A percentile compares a stretch with the other conserved stretches of the same genome.
Evolutionary conservation across 2,797 vertebrate genomes (phyloP).

Genomic region (Lutjanus campechanus): DNA sequence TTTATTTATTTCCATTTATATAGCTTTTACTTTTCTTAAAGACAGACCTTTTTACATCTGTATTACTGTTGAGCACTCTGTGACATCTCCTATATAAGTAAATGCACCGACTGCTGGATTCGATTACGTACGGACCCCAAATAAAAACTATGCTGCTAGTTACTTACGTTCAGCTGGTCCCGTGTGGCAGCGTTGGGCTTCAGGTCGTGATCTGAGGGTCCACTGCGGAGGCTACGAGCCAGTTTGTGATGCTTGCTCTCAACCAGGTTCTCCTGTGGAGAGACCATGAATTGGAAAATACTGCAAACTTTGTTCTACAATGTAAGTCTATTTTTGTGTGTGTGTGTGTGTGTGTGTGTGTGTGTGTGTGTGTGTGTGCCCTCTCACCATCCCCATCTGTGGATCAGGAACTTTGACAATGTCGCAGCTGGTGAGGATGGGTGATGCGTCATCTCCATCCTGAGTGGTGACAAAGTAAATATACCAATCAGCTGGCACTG

Average conservation of each 20-base stretch:
- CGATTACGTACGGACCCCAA: background rate
- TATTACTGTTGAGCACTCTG: background rate
- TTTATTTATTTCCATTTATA: no score
- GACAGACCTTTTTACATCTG: no score
- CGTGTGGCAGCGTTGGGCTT: slow-evolving; percentile 97
- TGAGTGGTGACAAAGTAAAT: slow-evolving; percentile 61
- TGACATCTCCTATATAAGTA: background rate
- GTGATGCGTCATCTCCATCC: slow-evolving; percentile 94
- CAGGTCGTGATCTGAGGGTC: slow-evolving; percentile 97
- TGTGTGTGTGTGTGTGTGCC: background rate
- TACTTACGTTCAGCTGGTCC: slow-evolving; percentile 96
- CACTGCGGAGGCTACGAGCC: slow-evolving; percentile 96
- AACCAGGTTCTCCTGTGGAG: slow-evolving; percentile 93
- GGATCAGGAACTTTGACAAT: slow-evolving; percentile 99
- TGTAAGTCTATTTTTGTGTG: background rate
- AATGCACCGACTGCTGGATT: background rate
- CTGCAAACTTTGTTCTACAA: background rate
- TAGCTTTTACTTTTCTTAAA: no score
- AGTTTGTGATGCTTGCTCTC: slow-evolving; percentile 99
- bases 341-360: background rate
- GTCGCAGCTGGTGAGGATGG: slow-evolving; percentile 92
- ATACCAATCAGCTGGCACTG: slow-evolving; percentile 4
- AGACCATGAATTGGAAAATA: background rate
- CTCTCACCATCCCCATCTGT: slow-evolving; percentile 97
- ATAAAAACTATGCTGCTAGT: background rate